phyloP scores from a whole-genome alignment of 2,888 invertebrate species.

The Phaonia tiefii region DNA sequence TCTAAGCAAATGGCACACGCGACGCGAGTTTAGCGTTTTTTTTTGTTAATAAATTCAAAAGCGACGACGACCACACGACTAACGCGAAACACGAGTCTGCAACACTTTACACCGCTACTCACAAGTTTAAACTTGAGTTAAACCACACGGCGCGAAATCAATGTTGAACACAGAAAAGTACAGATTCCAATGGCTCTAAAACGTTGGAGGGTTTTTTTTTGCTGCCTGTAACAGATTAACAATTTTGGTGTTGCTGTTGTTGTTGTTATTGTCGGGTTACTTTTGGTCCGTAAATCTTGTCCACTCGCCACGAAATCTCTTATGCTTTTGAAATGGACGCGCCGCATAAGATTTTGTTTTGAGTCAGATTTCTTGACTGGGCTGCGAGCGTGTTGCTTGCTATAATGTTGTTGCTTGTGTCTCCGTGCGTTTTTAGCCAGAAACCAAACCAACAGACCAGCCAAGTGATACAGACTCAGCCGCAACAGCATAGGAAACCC shows the following conservation, averaged over 20 bases:
- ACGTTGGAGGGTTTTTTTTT: slow-evolving; percentile 40
- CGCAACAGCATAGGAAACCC: slow-evolving; percentile 65
- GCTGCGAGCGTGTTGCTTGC: background rate
- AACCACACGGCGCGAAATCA: background rate
- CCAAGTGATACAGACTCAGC: slow-evolving; percentile 40
- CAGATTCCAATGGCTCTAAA: slow-evolving; percentile 68
- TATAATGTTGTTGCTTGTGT: background rate
- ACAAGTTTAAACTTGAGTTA: background rate
- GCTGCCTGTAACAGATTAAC: slow-evolving; percentile 20
- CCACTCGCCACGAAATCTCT: slow-evolving; percentile 79
- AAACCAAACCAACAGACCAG: slow-evolving; percentile 49
- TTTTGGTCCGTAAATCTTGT: slow-evolving; percentile 77
- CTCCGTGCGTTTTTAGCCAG: slow-evolving; percentile 65
- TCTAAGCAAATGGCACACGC: slow-evolving; percentile 53
- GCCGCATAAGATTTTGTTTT: slow-evolving; percentile 58
- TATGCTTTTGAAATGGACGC: slow-evolving; percentile 79
- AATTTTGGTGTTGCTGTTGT: slow-evolving; percentile 30
- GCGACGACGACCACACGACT: background rate
- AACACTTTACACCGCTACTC: slow-evolving; percentile 14
- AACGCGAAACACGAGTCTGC: background rate
- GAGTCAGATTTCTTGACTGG: slow-evolving; percentile 55
- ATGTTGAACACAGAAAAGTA: slow-evolving; percentile 67
- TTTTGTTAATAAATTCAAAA: slow-evolving; percentile 12
- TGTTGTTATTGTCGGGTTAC: slow-evolving; percentile 37
- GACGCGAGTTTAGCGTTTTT: slow-evolving; percentile 18